These are phyloP conservation scores for Malurus leucopterus DNA, from an alignment of 2,797 vertebrate genomes.

Conservation along the genomic window DNA sequence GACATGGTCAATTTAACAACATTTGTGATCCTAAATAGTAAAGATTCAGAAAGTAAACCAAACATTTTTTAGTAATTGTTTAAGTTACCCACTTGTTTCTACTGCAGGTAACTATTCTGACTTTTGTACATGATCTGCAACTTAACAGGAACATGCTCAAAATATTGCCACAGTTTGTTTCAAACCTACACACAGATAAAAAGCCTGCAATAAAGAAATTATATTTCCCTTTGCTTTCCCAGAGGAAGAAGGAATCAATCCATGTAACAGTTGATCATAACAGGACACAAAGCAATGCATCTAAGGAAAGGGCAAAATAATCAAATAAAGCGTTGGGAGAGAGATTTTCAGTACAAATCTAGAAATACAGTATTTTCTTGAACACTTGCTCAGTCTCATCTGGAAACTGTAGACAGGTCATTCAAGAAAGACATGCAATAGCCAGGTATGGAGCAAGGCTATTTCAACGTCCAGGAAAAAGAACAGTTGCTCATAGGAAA, in stretches of 20 bases:
- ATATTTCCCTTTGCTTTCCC: background rate
- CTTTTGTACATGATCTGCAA: background rate
- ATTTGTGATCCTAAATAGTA: background rate
- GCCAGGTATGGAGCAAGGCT: background rate
- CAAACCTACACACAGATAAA: background rate
- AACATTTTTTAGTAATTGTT: background rate
- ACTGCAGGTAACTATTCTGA: background rate
- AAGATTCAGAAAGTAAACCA: background rate
- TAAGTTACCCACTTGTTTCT: background rate
- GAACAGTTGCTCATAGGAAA: background rate
- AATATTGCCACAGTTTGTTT: background rate
- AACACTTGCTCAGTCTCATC: background rate
- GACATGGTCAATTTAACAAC: background rate
- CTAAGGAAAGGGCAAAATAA: background rate
- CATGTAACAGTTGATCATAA: background rate
- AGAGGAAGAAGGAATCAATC: background rate
- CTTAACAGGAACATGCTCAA: background rate
- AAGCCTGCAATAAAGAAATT: background rate
- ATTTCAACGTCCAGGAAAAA: background rate
- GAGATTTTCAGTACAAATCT: background rate
- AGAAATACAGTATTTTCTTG: background rate
- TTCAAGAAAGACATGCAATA: background rate
- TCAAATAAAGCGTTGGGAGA: background rate
- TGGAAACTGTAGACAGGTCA: background rate
- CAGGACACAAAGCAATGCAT: background rate